Percentiles rank a stretch among this genome's conserved stretches.
phyloP scores from a whole-genome alignment of 1,140 invertebrate genomes.

The Trachymyrmex septentrionalis region DNA sequence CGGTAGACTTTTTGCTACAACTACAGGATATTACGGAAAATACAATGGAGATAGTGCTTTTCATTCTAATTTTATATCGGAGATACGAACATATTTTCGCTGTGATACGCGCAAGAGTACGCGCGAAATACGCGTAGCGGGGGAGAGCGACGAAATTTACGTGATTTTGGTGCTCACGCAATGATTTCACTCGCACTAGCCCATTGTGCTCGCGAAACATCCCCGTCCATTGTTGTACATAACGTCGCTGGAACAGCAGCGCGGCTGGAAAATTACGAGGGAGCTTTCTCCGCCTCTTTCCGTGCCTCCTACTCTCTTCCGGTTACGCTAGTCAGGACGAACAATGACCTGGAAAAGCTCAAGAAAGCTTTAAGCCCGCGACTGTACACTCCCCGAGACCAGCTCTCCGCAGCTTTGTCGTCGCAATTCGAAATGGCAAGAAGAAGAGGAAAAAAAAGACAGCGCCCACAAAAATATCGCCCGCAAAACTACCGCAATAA shows the following conservation, averaged over 20 bases:
- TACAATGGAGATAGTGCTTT: background rate
- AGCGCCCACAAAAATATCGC: background rate
- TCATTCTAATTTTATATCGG: constrained; percentile 53
- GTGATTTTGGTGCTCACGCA: constrained; percentile 57
- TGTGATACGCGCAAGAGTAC: constrained; percentile 6
- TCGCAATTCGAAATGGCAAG: constrained; percentile 6
- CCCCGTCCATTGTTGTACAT: constrained; percentile 73
- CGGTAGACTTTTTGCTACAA: background rate
- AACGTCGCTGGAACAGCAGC: constrained; percentile 61
- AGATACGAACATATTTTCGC: constrained; percentile 22
- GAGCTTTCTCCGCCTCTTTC: constrained; percentile 59
- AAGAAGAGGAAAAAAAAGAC: background rate
- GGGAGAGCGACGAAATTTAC: constrained; percentile 63
- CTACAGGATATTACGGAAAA: background rate
- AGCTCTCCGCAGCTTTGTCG: constrained; percentile 27
- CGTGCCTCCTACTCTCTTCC: constrained; percentile 65
- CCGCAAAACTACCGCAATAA: background rate
- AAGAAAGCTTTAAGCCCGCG: constrained; percentile 67
- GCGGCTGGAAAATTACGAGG: constrained; percentile 75
- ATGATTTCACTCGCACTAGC: constrained; percentile 67
- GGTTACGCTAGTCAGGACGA: constrained; percentile 59
- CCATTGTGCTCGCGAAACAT: constrained; percentile 68
- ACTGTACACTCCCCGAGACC: constrained; percentile 25
- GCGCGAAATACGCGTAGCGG: background rate
- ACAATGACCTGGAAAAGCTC: constrained; percentile 76